phyloP scores from a whole-genome alignment of 2,797 vertebrate species.

The Yasuhikotakia modesta region DNA sequence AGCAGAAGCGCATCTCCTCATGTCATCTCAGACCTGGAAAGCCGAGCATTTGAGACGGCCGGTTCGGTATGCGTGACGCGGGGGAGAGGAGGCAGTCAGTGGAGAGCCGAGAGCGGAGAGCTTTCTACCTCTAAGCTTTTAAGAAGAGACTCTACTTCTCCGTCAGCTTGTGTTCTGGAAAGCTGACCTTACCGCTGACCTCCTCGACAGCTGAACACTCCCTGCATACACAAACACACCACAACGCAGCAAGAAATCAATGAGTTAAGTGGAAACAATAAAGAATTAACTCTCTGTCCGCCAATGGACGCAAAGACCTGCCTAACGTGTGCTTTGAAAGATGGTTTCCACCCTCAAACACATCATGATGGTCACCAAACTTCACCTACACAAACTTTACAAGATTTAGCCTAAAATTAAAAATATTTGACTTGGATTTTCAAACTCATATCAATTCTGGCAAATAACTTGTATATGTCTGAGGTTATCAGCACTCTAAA shows the following conservation, averaged over 20 bases:
- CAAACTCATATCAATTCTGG: too few species aligned
- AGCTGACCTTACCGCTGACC: constrained; percentile 5
- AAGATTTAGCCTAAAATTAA: not conserved
- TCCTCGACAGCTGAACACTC: constrained; percentile 5
- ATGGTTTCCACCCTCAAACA: too few species aligned
- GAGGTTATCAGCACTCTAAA: not conserved
- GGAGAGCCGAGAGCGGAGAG: constrained; percentile 16
- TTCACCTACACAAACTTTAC: too few species aligned
- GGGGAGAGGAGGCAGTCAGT: not conserved
- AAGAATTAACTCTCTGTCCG: not conserved
- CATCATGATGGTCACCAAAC: too few species aligned
- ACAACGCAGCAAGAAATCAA: not conserved
- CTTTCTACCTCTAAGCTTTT: not conserved
- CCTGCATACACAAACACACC: constrained; percentile 5
- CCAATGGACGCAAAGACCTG: too few species aligned
- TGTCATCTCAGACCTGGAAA: constrained; percentile 28
- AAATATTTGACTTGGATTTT: not conserved
- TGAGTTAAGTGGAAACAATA: not conserved
- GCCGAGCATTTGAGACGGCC: constrained; percentile 44
- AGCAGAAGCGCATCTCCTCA: constrained; percentile 31
- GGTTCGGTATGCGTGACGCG: constrained; percentile 18
- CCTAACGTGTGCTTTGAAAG: too few species aligned
- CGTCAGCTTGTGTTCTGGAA: constrained; percentile 10
- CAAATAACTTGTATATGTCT: not conserved
- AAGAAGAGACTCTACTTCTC: constrained; percentile 2